Evolutionary conservation across 2,797 vertebrate species (phyloP), one percentile per base, ranked within the genome.

Genomic region (Furcifer pardalis): DNA sequence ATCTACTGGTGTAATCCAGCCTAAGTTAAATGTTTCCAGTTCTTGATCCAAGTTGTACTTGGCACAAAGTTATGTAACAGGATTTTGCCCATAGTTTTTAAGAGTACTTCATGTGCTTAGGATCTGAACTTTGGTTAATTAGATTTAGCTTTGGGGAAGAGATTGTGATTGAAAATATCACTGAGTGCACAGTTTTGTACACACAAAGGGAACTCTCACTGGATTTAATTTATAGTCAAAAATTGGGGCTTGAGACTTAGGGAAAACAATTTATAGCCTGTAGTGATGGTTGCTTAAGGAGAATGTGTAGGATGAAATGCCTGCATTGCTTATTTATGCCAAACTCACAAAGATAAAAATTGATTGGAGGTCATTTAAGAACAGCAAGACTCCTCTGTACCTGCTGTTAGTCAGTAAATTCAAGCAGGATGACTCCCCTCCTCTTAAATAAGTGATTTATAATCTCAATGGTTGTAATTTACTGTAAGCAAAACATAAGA

Each of bases 401-500:
- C 89, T 92, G 91, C 82, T 94, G 80, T 93, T 93, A 88, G 79
- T 93, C 92, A 86, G 83, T 91, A 91, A 90, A 90, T 91, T 93
- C 6, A 76, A 90, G n/a, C 89, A 90, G 59, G 75, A 76, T 84
- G 87, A 76, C 44, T 87, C 40, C 90, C 69, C 46, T 91, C 91
- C 83, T 76, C 60, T 59, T 89, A 89, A 92, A 88, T 92, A 94
- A 91, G 81, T 93, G 77, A 95, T 96, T 95, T 93, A 94, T 94
- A 94, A 94, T 94, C 89, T 94, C 83, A 87, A 87, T 92, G 86
- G 83, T 89, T 95, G 86, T 93, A 94, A 94, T 94, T 96, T 96
- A 95, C 92, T 94, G 87, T 95, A 96, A 95, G 92, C 91, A 96
- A 96, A 95, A 86, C 88, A 94, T 92, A 82, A 94, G 91, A 95